Evolutionary conservation across 2,888 invertebrate species (phyloP).

Genomic region (Cephus nigrinus): DNA sequence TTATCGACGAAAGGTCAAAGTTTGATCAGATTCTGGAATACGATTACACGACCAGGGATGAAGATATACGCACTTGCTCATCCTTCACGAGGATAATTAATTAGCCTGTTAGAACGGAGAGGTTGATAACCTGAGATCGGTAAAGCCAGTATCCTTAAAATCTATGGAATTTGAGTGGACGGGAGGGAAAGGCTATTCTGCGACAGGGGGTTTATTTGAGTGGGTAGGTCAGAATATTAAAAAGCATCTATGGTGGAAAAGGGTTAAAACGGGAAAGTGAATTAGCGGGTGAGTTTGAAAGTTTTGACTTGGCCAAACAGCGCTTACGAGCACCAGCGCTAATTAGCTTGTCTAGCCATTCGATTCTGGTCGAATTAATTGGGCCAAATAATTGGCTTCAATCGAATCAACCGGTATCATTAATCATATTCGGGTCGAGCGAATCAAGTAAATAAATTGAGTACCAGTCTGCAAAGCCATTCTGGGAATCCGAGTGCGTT

Average conservation of each 20-base stretch:
- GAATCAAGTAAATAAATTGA: background rate
- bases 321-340: background rate
- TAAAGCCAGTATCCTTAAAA: background rate
- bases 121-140: background rate
- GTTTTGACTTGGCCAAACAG: conserved; percentile 2
- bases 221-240: background rate
- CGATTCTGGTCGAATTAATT: conserved; percentile 26
- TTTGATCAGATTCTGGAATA: background rate
- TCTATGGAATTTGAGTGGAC: background rate
- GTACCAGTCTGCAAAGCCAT: background rate
- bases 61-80: background rate
- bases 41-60: background rate
- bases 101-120: background rate
- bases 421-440: background rate
- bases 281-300: background rate
- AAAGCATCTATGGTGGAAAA: background rate
- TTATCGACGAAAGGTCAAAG: background rate
- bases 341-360: conserved; percentile 13
- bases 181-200: background rate
- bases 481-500: background rate
- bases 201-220: background rate
- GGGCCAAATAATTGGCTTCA: conserved; percentile 32
- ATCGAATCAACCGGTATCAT: conserved; percentile 10
- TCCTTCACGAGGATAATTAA: background rate
- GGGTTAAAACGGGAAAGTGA: conserved; percentile 3